Conservation (phyloP, 2,888 invertebrate genomes). For the Oscheius sp. region DNA sequence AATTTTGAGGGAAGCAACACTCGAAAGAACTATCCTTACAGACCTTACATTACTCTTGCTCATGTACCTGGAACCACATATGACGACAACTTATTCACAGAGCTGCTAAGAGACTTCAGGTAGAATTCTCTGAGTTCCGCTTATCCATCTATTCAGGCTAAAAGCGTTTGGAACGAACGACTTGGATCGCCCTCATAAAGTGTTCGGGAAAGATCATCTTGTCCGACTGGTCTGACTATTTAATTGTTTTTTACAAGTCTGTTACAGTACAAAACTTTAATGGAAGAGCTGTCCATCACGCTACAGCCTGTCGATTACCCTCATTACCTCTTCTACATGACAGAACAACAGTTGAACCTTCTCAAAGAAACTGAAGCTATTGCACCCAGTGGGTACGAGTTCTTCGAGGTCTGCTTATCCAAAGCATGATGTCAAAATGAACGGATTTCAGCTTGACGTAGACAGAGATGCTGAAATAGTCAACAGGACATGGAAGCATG, state of each 20-base stretch:
- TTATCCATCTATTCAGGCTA: slow-evolving; percentile 36
- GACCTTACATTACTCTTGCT: slow-evolving; percentile 50
- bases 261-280: slow-evolving; percentile 27
- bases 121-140: not conserved
- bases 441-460: slow-evolving; percentile 44
- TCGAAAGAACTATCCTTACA: slow-evolving; percentile 23
- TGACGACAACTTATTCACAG: slow-evolving; percentile 46
- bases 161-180: slow-evolving; percentile 48
- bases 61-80: slow-evolving; percentile 47
- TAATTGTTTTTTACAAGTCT: not conserved
- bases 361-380: slow-evolving; percentile 38
- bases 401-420: slow-evolving; percentile 41
- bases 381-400: slow-evolving; percentile 47
- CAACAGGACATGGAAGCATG: slow-evolving; percentile 55
- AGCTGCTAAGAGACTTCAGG: slow-evolving; percentile 54
- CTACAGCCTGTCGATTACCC: slow-evolving; percentile 41
- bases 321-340: slow-evolving; percentile 57
- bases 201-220: slow-evolving; percentile 55
- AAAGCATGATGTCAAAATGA: not conserved
- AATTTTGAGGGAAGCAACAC: too few species aligned
- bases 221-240: slow-evolving; percentile 51
- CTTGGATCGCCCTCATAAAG: slow-evolving; percentile 46
- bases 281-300: slow-evolving; percentile 14
- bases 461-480: slow-evolving; percentile 49
- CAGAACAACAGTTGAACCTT: slow-evolving; percentile 40